Conservation (phyloP, 2,797 vertebrate genomes). For the Merluccius polli region DNA sequence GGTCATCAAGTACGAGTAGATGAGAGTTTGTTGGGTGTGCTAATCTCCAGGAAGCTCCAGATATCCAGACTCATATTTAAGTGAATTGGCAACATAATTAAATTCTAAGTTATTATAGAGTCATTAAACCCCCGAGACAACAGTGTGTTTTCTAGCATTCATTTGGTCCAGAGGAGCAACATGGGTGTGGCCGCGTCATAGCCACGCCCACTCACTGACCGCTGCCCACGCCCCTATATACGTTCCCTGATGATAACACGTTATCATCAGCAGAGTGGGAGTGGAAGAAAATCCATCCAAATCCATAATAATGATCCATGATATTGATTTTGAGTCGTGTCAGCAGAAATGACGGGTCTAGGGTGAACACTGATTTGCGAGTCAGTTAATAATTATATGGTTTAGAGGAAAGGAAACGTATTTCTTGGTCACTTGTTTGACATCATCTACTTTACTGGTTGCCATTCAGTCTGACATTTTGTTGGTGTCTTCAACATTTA, state of each 20-base stretch:
- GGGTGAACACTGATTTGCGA: neutral
- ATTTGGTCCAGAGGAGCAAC: neutral
- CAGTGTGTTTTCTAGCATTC: neutral
- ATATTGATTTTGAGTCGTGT: neutral
- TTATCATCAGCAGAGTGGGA: neutral
- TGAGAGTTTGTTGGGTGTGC: too few species aligned
- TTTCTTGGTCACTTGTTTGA: too few species aligned
- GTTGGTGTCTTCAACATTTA: too few species aligned
- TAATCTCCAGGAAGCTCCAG: too few species aligned
- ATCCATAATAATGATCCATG: neutral
- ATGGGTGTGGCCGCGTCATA: neutral
- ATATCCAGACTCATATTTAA: neutral
- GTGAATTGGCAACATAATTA: too few species aligned
- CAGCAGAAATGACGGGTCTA: neutral
- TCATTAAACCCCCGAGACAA: too few species aligned
- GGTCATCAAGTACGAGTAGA: too few species aligned
- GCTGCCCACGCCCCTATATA: neutral
- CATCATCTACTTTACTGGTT: too few species aligned
- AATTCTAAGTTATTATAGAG: too few species aligned
- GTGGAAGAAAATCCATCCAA: neutral
- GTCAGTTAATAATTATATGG: neutral
- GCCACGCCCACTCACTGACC: neutral
- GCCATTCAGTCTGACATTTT: too few species aligned
- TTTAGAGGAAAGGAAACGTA: too few species aligned
- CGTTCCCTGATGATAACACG: neutral